A percentile compares a stretch with the other conserved stretches of the same genome.
Evolutionary conservation across 2,797 vertebrate genomes (phyloP).

Genomic region (Chloroceryle amazona): DNA sequence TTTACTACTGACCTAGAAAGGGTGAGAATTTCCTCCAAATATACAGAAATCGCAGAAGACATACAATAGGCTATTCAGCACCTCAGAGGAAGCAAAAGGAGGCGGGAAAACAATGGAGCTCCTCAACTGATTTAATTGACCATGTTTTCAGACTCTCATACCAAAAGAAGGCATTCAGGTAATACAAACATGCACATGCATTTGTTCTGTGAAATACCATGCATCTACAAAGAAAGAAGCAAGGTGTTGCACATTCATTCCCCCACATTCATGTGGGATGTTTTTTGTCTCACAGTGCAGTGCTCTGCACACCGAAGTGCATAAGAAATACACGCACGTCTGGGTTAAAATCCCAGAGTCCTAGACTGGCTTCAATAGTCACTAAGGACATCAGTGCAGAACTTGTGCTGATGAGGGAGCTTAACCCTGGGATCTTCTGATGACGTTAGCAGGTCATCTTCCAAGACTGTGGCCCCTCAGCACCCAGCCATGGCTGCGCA

Average conservation of each 20-base stretch:
- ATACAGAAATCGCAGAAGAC: neutral
- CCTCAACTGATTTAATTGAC: neutral
- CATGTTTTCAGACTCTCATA: neutral
- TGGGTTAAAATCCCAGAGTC: neutral
- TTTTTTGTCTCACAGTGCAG: neutral
- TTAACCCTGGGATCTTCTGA: neutral
- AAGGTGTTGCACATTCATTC: neutral
- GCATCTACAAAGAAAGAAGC: neutral
- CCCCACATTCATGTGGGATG: too few relatives aligned
- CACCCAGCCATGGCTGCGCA: rapidly evolving
- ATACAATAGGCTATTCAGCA: neutral
- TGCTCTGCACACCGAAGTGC: neutral
- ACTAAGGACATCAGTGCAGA: neutral
- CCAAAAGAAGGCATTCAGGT: neutral
- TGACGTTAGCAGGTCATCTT: neutral
- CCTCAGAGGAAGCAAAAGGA: neutral
- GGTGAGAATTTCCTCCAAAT: neutral
- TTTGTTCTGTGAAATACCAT: neutral
- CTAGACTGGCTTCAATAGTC: neutral
- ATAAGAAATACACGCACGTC: rapidly evolving
- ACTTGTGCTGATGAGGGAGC: neutral
- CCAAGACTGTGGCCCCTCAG: neutral
- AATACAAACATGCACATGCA: neutral
- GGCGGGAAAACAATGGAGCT: neutral
- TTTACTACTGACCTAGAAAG: neutral